Evolutionary conservation across 30 jellyfish, hydroid and myxozoan species (phyloP).

Genomic region (Turritopsis rubra): DNA sequence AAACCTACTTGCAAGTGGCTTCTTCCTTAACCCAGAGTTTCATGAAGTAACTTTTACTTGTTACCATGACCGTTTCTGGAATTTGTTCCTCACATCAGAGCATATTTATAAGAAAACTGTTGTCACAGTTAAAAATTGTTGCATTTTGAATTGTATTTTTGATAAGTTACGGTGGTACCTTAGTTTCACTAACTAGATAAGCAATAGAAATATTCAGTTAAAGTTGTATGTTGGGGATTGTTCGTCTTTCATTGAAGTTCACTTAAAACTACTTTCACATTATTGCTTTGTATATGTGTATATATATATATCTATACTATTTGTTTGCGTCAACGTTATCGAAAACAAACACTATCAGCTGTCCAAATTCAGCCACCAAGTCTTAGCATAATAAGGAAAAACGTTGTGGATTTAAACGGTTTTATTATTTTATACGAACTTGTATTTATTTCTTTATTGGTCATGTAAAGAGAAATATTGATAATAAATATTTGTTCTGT

Average conservation of each 20-base stretch:
- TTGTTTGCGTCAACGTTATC: neutral
- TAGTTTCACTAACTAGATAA: neutral
- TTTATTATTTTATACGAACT: slow-evolving; percentile 17
- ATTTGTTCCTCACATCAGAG: neutral
- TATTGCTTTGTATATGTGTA: neutral
- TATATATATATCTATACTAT: neutral
- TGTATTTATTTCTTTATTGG: slow-evolving; percentile 21
- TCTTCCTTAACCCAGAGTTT: too few species aligned
- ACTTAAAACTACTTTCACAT: neutral
- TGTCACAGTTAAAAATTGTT: neutral
- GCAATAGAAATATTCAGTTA: neutral
- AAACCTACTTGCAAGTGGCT: too few species aligned
- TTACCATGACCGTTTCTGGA: neutral
- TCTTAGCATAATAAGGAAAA: neutral
- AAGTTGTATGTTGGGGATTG: neutral
- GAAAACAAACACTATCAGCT: too few species aligned
- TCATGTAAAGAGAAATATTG: slow-evolving; percentile 11
- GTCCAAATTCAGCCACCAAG: neutral
- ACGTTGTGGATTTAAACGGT: neutral
- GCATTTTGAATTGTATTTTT: neutral
- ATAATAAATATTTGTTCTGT: neutral
- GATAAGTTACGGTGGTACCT: neutral
- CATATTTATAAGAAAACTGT: neutral
- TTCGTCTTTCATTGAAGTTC: neutral
- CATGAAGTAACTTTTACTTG: neutral